These are phyloP conservation scores for Sturnira hondurensis DNA, from an alignment of 2,113 vertebrate species.

Conservation along the genomic window DNA sequence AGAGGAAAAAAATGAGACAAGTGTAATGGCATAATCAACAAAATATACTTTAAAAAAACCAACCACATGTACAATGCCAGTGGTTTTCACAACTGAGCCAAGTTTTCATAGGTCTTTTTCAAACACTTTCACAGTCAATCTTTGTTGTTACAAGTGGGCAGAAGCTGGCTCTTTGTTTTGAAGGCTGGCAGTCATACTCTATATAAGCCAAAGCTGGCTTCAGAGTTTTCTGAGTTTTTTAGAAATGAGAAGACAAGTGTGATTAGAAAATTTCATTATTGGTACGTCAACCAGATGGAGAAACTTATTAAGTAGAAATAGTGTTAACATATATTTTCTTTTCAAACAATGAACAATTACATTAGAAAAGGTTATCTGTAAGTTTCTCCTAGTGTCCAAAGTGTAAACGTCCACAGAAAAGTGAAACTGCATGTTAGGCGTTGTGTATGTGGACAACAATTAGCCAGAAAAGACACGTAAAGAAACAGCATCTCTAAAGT, in stretches of 20 bases:
- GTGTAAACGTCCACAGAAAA: background rate
- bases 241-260: background rate
- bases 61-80: rapidly evolving
- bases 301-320: background rate
- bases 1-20: too few relatives aligned
- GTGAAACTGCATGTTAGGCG: background rate
- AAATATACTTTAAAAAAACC: too few relatives aligned
- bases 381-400: background rate
- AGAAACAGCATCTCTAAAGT: rapidly evolving
- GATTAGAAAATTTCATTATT: background rate
- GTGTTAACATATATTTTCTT: background rate
- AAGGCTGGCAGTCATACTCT: background rate
- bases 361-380: background rate
- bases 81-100: background rate
- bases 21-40: too few relatives aligned
- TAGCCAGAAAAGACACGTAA: background rate
- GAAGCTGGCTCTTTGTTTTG: rapidly evolving
- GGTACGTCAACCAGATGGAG: background rate
- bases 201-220: background rate
- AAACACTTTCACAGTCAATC: background rate
- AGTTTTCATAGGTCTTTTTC: background rate
- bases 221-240: background rate
- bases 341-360: background rate
- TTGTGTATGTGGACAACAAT: background rate
- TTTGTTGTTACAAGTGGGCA: background rate